Evolutionary conservation across 2,113 vertebrate genomes (phyloP), one percentile per base, ranked within the genome.

Genomic region (Oryzias woworae): DNA sequence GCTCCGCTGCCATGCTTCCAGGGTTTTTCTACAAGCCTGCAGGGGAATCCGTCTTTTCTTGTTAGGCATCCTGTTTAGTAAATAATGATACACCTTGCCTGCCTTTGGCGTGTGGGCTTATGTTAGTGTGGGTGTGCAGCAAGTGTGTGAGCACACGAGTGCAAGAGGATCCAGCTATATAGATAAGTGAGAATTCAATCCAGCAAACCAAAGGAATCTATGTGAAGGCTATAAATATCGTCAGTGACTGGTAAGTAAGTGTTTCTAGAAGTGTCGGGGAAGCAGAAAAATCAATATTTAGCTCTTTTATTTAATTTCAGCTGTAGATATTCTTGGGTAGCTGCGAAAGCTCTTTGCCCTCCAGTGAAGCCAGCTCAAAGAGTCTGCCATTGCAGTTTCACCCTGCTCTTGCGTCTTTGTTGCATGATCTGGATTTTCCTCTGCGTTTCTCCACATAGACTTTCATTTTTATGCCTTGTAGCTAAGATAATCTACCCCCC

Each of bases 31-130:
- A 79, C 77, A 86, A 75, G 88, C 80, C 86, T 87, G 81, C 85
- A 86, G 86, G 86, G 84, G 88, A 91, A 92, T 92, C 91, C 90
- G 87, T 92, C 90, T 90, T 88, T 85, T 84, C 91, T 91, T 89
- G 90, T 92, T 91, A 92, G 82, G 84, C 82, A 90, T 88, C 89
- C 86, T 91, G 91, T 92, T 92, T 92, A 85, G 91, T 93, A 92
- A 92, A 93, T 92, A 92, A 91, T 86, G 87, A 86, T 86, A 78
- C 86, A 85, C 87, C 84, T 90, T 87, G 81, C 73, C 24, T 76
- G 75, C 83, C 88, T 85, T 88, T 77, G 81, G 67, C 52, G 62
- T 75, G 78, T 86, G 58, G 64, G 68, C 61, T 69, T 64, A 64
- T 59, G 69, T 72, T 14, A 17, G 23, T 44, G 73, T 62, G 71